Conservation (phyloP, 92 coral and sea anemone species). For the Palythoa grandis region DNA sequence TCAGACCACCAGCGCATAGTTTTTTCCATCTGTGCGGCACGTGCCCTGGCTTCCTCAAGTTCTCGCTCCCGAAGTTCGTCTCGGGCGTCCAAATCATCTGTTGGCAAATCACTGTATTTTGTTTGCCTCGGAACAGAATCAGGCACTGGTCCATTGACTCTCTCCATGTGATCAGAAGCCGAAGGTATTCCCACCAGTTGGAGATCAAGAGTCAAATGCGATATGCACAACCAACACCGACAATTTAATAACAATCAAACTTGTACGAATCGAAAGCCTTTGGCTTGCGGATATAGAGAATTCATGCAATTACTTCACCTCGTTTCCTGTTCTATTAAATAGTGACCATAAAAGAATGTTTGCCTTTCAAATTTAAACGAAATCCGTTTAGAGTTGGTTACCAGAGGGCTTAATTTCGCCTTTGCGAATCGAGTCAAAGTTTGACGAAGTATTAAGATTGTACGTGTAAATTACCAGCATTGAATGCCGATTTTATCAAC, state of each 20-base stretch:
- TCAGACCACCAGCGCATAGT: conserved; percentile 99
- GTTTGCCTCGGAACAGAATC: conserved; percentile 40
- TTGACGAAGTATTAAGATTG: background rate
- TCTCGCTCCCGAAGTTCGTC: conserved; percentile 89
- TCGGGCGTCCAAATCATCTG: conserved; percentile 75
- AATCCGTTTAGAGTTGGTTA: background rate
- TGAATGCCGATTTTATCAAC: background rate
- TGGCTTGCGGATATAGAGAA: background rate
- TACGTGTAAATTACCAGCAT: conserved; percentile 6
- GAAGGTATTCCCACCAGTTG: background rate
- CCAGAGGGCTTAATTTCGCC: background rate
- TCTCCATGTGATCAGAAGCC: conserved; percentile 28
- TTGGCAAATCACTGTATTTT: conserved; percentile 23
- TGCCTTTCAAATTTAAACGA: too few relatives aligned
- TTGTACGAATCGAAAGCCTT: background rate
- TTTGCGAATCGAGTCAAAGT: background rate
- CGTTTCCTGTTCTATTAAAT: too few relatives aligned
- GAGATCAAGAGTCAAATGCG: background rate
- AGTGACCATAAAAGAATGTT: background rate
- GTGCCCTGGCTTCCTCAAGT: conserved; percentile 91
- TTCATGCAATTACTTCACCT: background rate
- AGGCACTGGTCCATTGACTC: conserved; percentile 24
- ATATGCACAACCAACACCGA: background rate
- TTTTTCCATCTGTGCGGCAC: conserved; percentile 98
- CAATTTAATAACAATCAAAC: background rate